Evolutionary conservation across 1,140 invertebrate species (phyloP).

Genomic region (Protaetia brevitarsis): DNA sequence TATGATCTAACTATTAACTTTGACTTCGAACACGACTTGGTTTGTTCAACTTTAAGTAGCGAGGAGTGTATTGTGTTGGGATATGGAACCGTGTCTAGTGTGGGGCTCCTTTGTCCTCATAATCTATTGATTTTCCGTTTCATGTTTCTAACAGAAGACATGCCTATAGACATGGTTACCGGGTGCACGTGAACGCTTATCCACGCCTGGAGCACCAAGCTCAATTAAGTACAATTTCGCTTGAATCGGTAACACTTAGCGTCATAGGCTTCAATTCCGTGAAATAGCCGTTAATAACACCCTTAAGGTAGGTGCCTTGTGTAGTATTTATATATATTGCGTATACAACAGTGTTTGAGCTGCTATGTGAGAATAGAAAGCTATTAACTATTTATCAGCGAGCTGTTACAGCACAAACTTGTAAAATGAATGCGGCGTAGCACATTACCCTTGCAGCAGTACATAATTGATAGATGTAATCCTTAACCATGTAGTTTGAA

Average conservation of each 20-base stretch:
- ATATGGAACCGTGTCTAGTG: neutral
- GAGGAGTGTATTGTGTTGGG: neutral
- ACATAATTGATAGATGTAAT: too few relatives aligned
- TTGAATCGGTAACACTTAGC: neutral
- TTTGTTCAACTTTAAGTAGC: too few relatives aligned
- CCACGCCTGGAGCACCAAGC: neutral
- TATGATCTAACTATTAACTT: too few relatives aligned
- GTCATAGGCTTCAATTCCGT: neutral
- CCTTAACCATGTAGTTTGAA: too few relatives aligned
- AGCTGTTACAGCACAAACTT: too few relatives aligned
- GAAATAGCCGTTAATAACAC: neutral
- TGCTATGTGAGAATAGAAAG: too few relatives aligned
- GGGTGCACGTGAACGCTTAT: neutral
- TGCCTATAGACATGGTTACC: neutral
- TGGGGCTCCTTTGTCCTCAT: neutral
- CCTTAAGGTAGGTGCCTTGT: neutral
- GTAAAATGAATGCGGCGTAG: too few relatives aligned
- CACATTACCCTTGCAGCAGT: too few relatives aligned
- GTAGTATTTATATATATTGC: neutral
- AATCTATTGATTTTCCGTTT: slow-evolving; percentile 1
- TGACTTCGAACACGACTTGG: too few relatives aligned
- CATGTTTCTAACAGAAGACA: neutral
- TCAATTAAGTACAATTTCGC: neutral
- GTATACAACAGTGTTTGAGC: too few relatives aligned
- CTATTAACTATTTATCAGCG: too few relatives aligned